A percentile compares a stretch with the other conserved stretches of the same genome.
These are phyloP conservation scores for Rhopalosiphum maidis DNA, from an alignment of 1,140 invertebrate species.

Conservation along the genomic window DNA sequence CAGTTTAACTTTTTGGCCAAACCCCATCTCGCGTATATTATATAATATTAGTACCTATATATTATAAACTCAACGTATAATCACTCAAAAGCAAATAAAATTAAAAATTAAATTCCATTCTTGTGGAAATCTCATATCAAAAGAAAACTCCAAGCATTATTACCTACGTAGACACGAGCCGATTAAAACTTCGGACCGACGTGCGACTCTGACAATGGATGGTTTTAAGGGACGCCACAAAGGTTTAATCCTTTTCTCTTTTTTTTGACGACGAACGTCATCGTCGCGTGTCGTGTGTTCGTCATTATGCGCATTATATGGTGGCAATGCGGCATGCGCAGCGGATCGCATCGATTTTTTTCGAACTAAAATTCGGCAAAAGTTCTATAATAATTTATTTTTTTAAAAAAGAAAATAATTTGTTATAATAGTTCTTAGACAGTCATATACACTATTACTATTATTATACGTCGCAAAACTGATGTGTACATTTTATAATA, in stretches of 20 bases:
- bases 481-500: neutral
- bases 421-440: neutral
- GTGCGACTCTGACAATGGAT: neutral
- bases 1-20: neutral
- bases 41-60: neutral
- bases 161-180: neutral
- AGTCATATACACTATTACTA: neutral
- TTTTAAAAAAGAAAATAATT: neutral
- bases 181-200: slow-evolving; percentile 8
- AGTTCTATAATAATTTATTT: neutral
- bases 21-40: neutral
- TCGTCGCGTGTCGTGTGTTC: neutral
- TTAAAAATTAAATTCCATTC: neutral
- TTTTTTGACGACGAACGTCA: neutral
- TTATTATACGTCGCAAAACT: neutral
- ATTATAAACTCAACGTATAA: neutral
- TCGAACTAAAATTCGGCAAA: neutral
- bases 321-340: neutral
- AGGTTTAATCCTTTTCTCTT: neutral
- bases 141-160: neutral
- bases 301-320: neutral
- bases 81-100: slow-evolving; percentile 2
- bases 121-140: neutral
- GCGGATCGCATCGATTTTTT: neutral
- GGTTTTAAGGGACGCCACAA: neutral